Evolutionary conservation across 2,888 invertebrate species (phyloP), one percentile per base, ranked within the genome.

Genomic region (Stegana nigrithorax): DNA sequence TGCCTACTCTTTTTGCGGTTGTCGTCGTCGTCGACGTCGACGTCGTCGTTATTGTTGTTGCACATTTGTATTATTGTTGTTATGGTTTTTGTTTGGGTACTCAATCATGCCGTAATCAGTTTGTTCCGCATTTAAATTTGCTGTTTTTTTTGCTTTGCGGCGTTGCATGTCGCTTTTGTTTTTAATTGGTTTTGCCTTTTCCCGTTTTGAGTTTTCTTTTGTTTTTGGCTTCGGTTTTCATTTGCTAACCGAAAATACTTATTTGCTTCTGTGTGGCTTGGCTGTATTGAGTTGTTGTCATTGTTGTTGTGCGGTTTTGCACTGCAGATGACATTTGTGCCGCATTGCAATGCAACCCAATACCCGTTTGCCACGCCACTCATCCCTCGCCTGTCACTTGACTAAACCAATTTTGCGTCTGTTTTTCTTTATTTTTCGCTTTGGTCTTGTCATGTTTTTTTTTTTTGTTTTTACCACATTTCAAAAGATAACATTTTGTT

Each of bases 101-200:
- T n/a, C n/a, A n/a, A n/a, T n/a, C n/a, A n/a, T n/a, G 12, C 21
- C 36, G 53, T 23, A 36, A 55, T 55, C 36, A 36, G 19, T 55
- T 8, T 55, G 19, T 55, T 55, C 23, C 53, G 53, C 21, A 19
- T 47, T 47, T 25, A 8, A 12, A n/a, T 14, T 29, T 17, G 21
- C 12, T 10, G 53, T 7, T 29, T 44, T 44, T n/a, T 45, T 19
- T n/a, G n/a, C n/a, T n/a, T n/a, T n/a, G n/a, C n/a, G n/a, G n/a
- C 23, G 6, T 36, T 23, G 14, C 1, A 1, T 6, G 21, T 7
- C n/a, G n/a, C 21, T 36, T 55, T 36, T 36, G 8, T 3, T 55
- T 32, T 55, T 55, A 55, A 55, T 55, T 55, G 53, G 53, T 19
- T 55, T 55, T 23, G 27, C 5, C 19, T 21, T 32, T n/a, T n/a